Percentiles rank a stretch among this genome's conserved stretches.
phyloP scores from a whole-genome alignment of 2,888 invertebrate genomes.

The Machimus rusticus region DNA sequence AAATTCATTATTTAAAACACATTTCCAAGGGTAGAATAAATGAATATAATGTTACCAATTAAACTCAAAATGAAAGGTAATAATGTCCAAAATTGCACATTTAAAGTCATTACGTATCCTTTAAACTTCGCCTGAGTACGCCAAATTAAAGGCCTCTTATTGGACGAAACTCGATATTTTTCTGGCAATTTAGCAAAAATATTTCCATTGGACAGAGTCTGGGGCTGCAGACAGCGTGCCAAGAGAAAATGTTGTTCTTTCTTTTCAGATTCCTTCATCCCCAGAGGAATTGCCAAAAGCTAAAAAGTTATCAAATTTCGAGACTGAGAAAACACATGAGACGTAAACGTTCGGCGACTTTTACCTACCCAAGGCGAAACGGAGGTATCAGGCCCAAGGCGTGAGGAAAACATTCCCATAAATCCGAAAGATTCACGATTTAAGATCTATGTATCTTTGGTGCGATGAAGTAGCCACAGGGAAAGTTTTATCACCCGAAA shows the following conservation, averaged over 20 bases:
- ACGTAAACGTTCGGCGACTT: background rate
- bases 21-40: background rate
- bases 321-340: background rate
- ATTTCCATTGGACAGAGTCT: background rate
- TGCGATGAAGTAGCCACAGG: background rate
- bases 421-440: background rate
- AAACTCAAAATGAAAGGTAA: background rate
- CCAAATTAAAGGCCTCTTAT: background rate
- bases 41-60: background rate
- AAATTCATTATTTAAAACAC: background rate
- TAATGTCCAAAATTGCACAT: background rate
- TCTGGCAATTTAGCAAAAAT: background rate
- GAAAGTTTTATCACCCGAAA: slow-evolving; percentile 13
- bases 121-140: background rate
- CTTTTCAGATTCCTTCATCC: background rate
- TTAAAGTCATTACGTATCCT: background rate
- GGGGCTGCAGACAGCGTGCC: background rate
- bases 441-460: background rate
- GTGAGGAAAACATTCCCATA: background rate
- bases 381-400: background rate
- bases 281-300: background rate
- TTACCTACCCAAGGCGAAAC: background rate
- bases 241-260: background rate
- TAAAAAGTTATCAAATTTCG: background rate
- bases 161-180: background rate